phyloP scores from a whole-genome alignment of 2,888 invertebrate genomes.

The Elysia crispata region DNA sequence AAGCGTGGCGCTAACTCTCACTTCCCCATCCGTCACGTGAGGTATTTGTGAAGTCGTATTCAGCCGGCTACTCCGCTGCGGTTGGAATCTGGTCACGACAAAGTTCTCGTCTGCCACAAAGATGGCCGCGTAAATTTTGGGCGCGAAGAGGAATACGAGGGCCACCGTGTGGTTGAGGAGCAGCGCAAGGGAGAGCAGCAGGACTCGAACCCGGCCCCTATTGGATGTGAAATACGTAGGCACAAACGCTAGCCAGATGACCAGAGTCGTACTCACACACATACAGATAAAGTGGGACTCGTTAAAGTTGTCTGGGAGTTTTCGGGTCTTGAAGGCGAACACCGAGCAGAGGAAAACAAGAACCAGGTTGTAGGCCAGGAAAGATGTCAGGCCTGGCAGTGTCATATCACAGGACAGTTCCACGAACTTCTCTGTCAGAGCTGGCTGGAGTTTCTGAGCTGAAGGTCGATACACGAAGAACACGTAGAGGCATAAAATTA shows the following conservation, averaged over 20 bases:
- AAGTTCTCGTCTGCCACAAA: slow-evolving; percentile 38
- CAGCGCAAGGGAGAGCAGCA: slow-evolving; percentile 55
- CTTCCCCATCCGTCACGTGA: no score
- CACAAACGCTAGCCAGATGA: slow-evolving; percentile 68
- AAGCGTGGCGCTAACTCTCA: no score
- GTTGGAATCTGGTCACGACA: slow-evolving; percentile 5
- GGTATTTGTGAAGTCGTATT: no score
- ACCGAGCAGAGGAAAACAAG: slow-evolving; percentile 64
- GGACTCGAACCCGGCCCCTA: slow-evolving; percentile 50
- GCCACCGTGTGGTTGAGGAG: slow-evolving; percentile 57
- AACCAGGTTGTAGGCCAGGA: slow-evolving; percentile 65
- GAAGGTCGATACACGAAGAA: slow-evolving; percentile 31
- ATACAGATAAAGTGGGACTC: slow-evolving; percentile 69
- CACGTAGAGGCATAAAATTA: slow-evolving; percentile 13
- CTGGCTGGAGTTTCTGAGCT: slow-evolving; percentile 47
- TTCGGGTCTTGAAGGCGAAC: slow-evolving; percentile 70
- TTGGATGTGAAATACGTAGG: slow-evolving; percentile 65
- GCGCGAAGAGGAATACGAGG: slow-evolving; percentile 56
- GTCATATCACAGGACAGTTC: slow-evolving; percentile 64
- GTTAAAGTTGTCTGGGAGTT: slow-evolving; percentile 71
- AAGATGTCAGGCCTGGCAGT: slow-evolving; percentile 56
- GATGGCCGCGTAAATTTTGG: slow-evolving; percentile 58
- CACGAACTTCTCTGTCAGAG: slow-evolving; percentile 55
- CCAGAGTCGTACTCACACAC: slow-evolving; percentile 68
- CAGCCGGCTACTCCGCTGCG: not conserved